phyloP scores from a whole-genome alignment of 2,888 invertebrate species.

The Phragmatobia fuliginosa region DNA sequence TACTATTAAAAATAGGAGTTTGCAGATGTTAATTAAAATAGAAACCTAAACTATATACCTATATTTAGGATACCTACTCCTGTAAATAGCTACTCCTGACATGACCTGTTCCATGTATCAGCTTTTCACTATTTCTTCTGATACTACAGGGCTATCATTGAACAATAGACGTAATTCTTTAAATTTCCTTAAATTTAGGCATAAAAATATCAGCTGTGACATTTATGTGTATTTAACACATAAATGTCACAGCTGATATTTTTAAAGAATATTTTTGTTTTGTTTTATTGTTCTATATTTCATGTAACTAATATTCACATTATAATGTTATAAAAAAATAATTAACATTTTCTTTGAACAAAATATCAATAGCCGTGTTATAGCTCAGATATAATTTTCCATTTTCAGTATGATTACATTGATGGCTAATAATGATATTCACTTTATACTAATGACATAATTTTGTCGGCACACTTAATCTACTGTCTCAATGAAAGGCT shows the following conservation, averaged over 20 bases:
- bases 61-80: background rate
- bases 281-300: no score
- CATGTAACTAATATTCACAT: no score
- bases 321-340: no score
- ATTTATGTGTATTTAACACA: no score
- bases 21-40: background rate
- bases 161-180: background rate
- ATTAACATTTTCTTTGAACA: no score
- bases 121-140: background rate
- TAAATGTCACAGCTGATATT: no score
- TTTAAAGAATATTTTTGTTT: no score
- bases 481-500: background rate
- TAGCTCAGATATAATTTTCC: background rate
- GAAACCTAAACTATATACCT: background rate
- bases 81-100: no score
- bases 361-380: background rate
- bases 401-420: background rate
- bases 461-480: background rate
- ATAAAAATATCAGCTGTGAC: background rate
- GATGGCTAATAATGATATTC: background rate
- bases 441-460: background rate
- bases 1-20: conserved; percentile 1
- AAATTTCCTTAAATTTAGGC: background rate
- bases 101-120: background rate
- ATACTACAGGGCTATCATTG: background rate